Evolutionary conservation across 1,140 invertebrate genomes (phyloP), one percentile per base, ranked within the genome.

Genomic region (Ooceraea biroi): DNA sequence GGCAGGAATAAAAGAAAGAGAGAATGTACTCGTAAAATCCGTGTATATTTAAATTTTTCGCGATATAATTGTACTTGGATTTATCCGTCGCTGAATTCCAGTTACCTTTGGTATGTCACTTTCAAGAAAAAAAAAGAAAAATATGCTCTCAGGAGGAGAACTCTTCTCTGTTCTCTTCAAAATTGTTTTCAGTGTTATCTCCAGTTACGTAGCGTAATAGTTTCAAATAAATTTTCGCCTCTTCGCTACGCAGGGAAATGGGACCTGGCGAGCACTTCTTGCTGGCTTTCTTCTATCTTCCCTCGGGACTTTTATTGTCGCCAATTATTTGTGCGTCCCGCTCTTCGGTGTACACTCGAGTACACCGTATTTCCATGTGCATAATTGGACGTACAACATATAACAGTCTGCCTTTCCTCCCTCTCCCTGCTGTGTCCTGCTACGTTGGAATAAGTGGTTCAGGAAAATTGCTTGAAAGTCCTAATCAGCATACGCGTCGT

Each of bases 381-480:
- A n/a, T 30, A 50, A 69, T 69, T 50, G 17, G 25, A 48, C 63
- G 41, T 12, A n/a, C 12, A 36, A 36, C 7, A 36, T 3, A 7
- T 36, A 36, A 2, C 2, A 36, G 36, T 36, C 36, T 36, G 2
- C 7, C 36, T 36, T 7, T 36, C 36, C 36, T 36, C 36, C 36
- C 2, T 36, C 36, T 36, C 36, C 7, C 36, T 36, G n/a, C 36
- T 36, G 7, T 36, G 36, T 7, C 36, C 2, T 7, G 36, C 36
- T 36, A 36, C 36, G 22, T 46, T 25, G 14, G 19, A 77, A 19
- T 36, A 66, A 76, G 27, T 36, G 25, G 27, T 25, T 66, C 48
- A 44, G 60, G 46, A 19, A 55, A 77, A 77, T 44, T 77, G 19
- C 19, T 41, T 25, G 74, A 77, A 77, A 77, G 74, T 41, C 30